These are phyloP conservation scores for Saiga tatarica DNA, from an alignment of 2,113 vertebrate species.

Conservation along the genomic window DNA sequence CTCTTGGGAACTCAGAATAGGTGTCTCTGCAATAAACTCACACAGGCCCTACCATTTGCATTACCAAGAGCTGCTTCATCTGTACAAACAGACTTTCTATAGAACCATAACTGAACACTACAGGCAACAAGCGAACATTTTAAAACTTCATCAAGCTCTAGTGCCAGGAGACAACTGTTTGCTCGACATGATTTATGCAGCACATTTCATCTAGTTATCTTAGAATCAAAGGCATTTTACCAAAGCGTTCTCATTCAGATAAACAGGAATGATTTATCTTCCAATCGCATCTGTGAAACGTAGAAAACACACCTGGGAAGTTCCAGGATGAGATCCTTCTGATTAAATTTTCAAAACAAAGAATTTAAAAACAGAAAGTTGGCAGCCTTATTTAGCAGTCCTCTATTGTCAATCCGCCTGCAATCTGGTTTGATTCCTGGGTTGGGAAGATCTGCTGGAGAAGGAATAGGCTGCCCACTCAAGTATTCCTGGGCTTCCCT, in stretches of 20 bases:
- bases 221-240: conserved; percentile 58
- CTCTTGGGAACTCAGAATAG: background rate
- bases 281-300: conserved; percentile 11
- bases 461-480: background rate
- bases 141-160: conserved; percentile 56
- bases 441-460: background rate
- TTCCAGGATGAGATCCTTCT: background rate
- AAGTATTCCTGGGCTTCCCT: background rate
- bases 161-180: conserved; percentile 68
- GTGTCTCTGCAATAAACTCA: conserved; percentile 20
- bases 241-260: conserved; percentile 41
- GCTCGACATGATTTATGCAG: conserved; percentile 66
- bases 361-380: background rate
- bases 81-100: conserved; percentile 53
- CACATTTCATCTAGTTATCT: conserved; percentile 56
- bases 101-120: conserved; percentile 58
- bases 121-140: conserved; percentile 35
- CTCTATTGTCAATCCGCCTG: background rate
- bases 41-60: background rate
- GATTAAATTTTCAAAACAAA: conserved; percentile 36
- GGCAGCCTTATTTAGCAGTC: background rate
- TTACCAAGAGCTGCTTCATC: conserved; percentile 40
- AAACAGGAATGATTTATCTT: conserved; percentile 49
- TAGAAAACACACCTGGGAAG: conserved; percentile 27
- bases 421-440: background rate